phyloP scores from a whole-genome alignment of 2,113 vertebrate species.

The Miniopterus natalensis region DNA sequence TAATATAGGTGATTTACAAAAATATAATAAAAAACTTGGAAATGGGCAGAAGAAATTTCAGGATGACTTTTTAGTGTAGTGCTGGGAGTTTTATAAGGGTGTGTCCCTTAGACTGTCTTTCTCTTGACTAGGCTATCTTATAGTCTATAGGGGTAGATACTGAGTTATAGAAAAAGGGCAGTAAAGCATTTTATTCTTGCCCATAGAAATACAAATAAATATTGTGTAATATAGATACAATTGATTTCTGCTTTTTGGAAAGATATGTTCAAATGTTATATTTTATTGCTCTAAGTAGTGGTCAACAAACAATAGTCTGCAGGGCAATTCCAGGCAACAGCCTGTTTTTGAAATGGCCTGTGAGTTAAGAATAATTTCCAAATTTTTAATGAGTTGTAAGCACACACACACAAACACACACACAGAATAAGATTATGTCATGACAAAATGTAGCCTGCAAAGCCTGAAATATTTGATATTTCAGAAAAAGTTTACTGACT shows the following conservation, averaged over 20 bases:
- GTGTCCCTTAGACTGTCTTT: neutral
- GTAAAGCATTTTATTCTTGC: too few relatives aligned
- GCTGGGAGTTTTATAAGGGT: neutral
- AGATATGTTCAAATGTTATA: neutral
- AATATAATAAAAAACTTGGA: neutral
- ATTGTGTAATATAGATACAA: too few relatives aligned
- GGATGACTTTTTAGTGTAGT: neutral
- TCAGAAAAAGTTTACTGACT: neutral
- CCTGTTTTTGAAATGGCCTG: neutral
- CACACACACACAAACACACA: neutral
- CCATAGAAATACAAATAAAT: too few relatives aligned
- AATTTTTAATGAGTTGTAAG: conserved; percentile 19
- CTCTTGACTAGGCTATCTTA: neutral
- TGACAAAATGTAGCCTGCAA: neutral
- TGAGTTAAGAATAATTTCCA: neutral
- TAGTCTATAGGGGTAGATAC: neutral
- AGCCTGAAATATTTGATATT: conserved; percentile 19
- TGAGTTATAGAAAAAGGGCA: too few relatives aligned
- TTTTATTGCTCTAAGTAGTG: neutral
- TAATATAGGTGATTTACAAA: neutral
- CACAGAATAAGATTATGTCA: neutral
- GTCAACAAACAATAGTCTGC: neutral
- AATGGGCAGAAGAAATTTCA: neutral
- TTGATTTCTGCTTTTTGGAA: too few relatives aligned
- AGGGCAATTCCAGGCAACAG: neutral